Evolutionary conservation across 2,888 invertebrate species (phyloP).

Genomic region (Cetonia aurata): DNA sequence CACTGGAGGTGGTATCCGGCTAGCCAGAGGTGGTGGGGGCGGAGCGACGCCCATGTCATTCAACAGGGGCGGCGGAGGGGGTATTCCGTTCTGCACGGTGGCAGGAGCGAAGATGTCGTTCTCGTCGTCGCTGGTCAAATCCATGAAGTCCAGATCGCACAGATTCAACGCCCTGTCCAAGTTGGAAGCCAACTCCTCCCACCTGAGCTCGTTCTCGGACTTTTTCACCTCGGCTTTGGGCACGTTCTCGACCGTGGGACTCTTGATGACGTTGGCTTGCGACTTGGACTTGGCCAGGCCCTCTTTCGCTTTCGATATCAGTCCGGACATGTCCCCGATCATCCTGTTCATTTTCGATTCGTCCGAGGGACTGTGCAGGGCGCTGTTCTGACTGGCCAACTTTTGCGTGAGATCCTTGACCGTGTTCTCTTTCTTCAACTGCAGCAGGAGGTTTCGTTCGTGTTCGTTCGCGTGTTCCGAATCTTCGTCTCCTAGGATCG

Average conservation of each 20-base stretch:
- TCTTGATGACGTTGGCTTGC: constrained; percentile 81
- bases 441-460: constrained; percentile 72
- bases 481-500: constrained; percentile 65
- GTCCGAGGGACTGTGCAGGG: constrained; percentile 70
- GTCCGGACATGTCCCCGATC: constrained; percentile 84
- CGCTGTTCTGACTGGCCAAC: constrained; percentile 76
- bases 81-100: constrained; percentile 75
- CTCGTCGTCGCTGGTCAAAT: constrained; percentile 90
- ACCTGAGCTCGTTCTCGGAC: constrained; percentile 93
- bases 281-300: constrained; percentile 90
- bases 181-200: constrained; percentile 90
- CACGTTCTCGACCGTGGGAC: constrained; percentile 77
- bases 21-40: constrained; percentile 70
- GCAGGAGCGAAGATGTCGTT: constrained; percentile 80
- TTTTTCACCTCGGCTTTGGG: constrained; percentile 82
- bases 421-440: constrained; percentile 85
- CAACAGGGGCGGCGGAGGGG: constrained; percentile 83
- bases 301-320: constrained; percentile 94
- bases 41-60: constrained; percentile 63
- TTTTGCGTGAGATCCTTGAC: constrained; percentile 91
- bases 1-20: constrained; percentile 66
- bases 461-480: constrained; percentile 68
- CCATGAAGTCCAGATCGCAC: constrained; percentile 97
- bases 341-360: constrained; percentile 75
- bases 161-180: constrained; percentile 80